phyloP scores from a whole-genome alignment of 1,140 invertebrate species.

The Bombus huntii region DNA sequence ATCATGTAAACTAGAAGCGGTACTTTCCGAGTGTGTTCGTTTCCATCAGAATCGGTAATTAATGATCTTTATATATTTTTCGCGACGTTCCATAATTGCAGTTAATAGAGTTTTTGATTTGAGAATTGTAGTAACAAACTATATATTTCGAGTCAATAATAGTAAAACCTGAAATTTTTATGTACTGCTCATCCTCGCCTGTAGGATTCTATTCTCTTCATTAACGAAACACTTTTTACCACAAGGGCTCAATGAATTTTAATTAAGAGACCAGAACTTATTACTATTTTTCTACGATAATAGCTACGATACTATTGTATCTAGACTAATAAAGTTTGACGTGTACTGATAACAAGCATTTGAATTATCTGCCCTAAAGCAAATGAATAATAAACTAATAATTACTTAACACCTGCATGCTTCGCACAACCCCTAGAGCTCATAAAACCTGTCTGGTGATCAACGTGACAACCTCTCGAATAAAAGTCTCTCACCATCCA shows the following conservation, averaged over 20 bases:
- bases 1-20: background rate
- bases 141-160: too few relatives aligned
- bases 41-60: background rate
- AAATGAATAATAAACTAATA: background rate
- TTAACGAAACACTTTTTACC: too few relatives aligned
- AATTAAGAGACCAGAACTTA: too few relatives aligned
- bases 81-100: too few relatives aligned
- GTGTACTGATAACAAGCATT: background rate
- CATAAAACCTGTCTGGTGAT: background rate
- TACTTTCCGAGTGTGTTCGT: background rate
- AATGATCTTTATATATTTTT: background rate
- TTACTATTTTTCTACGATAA: background rate
- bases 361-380: background rate
- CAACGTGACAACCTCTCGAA: background rate
- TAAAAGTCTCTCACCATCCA: background rate
- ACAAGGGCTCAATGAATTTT: too few relatives aligned
- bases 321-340: background rate
- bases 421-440: background rate
- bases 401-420: constrained; percentile 3
- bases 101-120: too few relatives aligned
- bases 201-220: too few relatives aligned
- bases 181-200: too few relatives aligned
- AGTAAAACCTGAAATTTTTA: too few relatives aligned
- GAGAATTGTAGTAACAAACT: too few relatives aligned
- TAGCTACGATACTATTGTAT: too few relatives aligned